Percentiles rank a stretch among this genome's conserved stretches.
Evolutionary conservation across 2,888 invertebrate genomes (phyloP).

Genomic region (Lamproptera curius): DNA sequence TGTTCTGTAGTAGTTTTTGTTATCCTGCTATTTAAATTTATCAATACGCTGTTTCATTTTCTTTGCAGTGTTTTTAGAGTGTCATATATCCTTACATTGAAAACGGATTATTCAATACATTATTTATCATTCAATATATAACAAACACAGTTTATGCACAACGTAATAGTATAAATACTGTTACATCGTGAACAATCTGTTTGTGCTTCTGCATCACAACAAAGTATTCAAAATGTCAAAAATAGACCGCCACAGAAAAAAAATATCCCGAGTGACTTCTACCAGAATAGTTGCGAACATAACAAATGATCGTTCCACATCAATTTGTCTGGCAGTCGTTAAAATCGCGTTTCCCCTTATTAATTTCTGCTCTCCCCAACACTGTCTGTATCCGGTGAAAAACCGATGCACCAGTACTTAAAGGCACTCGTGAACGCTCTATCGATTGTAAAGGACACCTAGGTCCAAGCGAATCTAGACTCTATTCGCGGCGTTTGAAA

Average conservation of each 20-base stretch:
- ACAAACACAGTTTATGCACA: too few relatives aligned
- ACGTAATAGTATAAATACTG: too few relatives aligned
- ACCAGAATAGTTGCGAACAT: too few relatives aligned
- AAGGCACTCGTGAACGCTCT: conserved; percentile 52
- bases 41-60: too few relatives aligned
- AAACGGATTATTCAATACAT: too few relatives aligned
- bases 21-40: too few relatives aligned
- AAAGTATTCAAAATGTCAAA: neutral
- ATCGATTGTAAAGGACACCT: conserved; percentile 36
- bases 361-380: conserved; percentile 54
- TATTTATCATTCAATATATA: too few relatives aligned
- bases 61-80: too few relatives aligned
- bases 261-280: conserved; percentile 37
- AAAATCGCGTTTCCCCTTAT: conserved; percentile 37
- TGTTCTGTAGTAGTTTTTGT: too few relatives aligned
- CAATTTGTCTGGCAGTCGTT: conserved; percentile 49
- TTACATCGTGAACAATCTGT: too few relatives aligned
- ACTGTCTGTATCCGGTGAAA: conserved; percentile 41
- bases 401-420: conserved; percentile 38
- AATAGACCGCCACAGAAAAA: conserved; percentile 37
- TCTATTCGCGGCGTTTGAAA: conserved; percentile 1
- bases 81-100: too few relatives aligned
- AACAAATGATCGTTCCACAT: conserved; percentile 66
- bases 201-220: neutral
- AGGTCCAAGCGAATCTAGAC: neutral